Base-by-base conservation (phyloP, 2,797 vertebrate species). In the Monodelphis domestica region DNA sequence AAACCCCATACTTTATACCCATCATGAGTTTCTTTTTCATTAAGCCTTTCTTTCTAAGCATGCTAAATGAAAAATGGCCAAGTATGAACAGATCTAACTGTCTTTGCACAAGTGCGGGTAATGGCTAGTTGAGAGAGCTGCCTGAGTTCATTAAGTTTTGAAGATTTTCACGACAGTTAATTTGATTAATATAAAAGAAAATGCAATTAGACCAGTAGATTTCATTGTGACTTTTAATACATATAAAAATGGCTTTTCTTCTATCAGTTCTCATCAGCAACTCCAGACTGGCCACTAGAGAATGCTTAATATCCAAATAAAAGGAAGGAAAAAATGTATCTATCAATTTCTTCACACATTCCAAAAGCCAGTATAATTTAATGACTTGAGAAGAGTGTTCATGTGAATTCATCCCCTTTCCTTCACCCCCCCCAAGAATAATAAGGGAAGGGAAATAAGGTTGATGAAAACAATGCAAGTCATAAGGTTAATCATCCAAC, bases 171-270 rank as follows among this genome's bases (percentile, higher is more conserved):
- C 54, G 96, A 90, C 97, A 87, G 90, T 96, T 98, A 96, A 97
- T 96, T 97, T 97, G 97, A 98, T 98, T 98, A 98, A 98, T 97
- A 98, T 98, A 97, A 98, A 97, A 97, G 92, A 98, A 98, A 98
- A 96, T 87, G 93, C 95, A 96, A 98, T 98, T 97, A 98, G 95
- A 92, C 91, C 93, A 97, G 93, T 95, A 97, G 93, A 95, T 52
- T 87, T 89, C 96, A 97, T 98, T 95, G 93, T 87, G 91, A 97
- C 93, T 93, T 97, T 97, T 95, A 96, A 96, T 98, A 98, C 97
- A 94, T 96, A 97, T 97, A 96, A 98, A 98, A 98, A 94, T 45
- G 26, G 94, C 98, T 97, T 98, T 98, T 97, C 96, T 96, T 97
- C 93, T 78, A 96, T 91, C 91, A 95, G 50, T 38, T 59, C 93